Conservation (phyloP, 2,113 vertebrate genomes). For the Oncorhynchus masou region DNA sequence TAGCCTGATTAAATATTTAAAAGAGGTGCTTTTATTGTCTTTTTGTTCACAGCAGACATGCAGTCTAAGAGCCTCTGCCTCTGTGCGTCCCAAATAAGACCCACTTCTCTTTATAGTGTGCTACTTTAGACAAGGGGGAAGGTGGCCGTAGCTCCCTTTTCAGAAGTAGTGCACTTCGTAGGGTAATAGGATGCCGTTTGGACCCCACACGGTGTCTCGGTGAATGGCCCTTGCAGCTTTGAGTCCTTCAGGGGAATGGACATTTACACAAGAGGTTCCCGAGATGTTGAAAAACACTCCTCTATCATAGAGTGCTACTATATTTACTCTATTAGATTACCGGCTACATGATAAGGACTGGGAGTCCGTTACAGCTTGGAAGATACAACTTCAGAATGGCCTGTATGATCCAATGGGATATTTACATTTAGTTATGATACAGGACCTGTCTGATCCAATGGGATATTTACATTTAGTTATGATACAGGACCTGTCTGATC, state of each 20-base stretch:
- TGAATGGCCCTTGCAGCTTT: neutral
- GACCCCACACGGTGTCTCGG: neutral
- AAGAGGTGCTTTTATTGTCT: conserved; percentile 53
- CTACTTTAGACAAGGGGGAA: too few species aligned
- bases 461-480: too few species aligned
- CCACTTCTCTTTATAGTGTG: too few species aligned
- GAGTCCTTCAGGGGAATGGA: neutral
- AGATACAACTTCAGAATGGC: too few species aligned
- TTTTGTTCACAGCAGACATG: conserved; percentile 12
- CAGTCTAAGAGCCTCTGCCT: conserved; percentile 18
- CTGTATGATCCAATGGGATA: too few species aligned
- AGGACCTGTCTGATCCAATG: too few species aligned
- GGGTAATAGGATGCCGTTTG: too few species aligned
- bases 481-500: too few species aligned
- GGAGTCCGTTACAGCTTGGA: neutral
- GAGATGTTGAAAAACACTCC: conserved; percentile 2
- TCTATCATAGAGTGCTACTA: neutral
- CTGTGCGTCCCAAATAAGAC: neutral
- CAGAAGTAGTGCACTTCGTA: too few species aligned
- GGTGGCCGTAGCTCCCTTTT: too few species aligned
- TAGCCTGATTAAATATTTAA: conserved; percentile 63
- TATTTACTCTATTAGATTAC: conserved; percentile 10
- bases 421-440: too few species aligned
- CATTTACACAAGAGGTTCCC: conserved; percentile 5
- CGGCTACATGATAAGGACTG: neutral